Evolutionary conservation across 53 echinoderm and acorn worm species (phyloP), one percentile per base, ranked within the genome.

Genomic region (Mesocentrotus franciscanus): DNA sequence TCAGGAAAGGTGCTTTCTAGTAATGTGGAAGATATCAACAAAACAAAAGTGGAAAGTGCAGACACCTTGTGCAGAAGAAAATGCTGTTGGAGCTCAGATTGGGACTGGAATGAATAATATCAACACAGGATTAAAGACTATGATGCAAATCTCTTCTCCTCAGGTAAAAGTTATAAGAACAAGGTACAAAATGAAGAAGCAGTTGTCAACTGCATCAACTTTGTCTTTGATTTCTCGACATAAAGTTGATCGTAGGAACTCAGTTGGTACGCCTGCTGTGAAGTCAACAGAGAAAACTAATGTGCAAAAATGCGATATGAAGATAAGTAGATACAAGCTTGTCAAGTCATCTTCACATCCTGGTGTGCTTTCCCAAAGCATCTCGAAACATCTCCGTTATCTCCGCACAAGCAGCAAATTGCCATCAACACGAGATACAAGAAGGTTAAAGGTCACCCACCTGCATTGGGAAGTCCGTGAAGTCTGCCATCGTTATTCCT

Each of bases 171-270:
- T 92, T 6, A 92, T 92, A 16, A 60, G 92, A 70, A 92, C 92
- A 20, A 92, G 68, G 62, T 92, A 92, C 92, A 92, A 92, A 62
- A 66, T 92, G 92, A 92, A 92, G 39, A 92, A 92, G 39, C 92
- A 92, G 39, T 62, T 35, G 34, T 39, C 62, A 33, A 17, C 92
- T 39, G 11, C n/a, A 18, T 81, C 42, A 18, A 15, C 81, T 11
- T 30, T 42, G 18, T 92, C 61, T 62, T 20, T 27, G 18, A 34
- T 66, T 32, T 92, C 92, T 39, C 33, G 17, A 32, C 92, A 92
- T 60, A 90, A 92, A 36, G 27, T 92, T 62, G 92, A 66, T 39
- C 92, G 35, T 39, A 66, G 92, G 32, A 92, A 70, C 34, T 2
- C 14, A 0, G 30, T 39, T 36, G 13, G 16, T 61, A 10, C 39